phyloP scores from a whole-genome alignment of 2,797 vertebrate species.

The Acestrorhynchus altus region DNA sequence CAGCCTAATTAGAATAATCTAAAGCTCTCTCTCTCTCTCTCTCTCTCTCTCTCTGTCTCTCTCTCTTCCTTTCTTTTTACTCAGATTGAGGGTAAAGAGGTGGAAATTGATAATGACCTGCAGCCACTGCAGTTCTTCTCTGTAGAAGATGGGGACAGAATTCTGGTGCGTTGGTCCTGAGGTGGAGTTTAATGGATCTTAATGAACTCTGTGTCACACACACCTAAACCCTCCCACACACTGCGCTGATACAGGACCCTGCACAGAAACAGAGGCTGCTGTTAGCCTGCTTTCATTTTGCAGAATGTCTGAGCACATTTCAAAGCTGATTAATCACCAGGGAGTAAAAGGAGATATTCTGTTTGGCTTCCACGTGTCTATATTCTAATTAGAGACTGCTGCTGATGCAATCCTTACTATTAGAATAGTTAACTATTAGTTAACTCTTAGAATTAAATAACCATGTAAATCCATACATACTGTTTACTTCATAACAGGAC shows the following conservation, averaged over 20 bases:
- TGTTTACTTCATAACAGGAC: no score
- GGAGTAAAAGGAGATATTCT: not conserved
- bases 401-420: no score
- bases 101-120: conserved; percentile 88
- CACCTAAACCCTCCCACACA: not conserved
- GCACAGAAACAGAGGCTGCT: not conserved
- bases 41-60: no score
- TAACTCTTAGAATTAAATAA: no score
- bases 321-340: not conserved
- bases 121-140: conserved; percentile 90
- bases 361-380: not conserved
- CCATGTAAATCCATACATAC: no score
- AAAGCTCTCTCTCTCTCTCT: no score
- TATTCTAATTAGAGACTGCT: not conserved
- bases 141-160: conserved; percentile 87
- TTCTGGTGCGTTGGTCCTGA: conserved; percentile 90
- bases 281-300: not conserved
- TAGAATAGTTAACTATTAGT: no score
- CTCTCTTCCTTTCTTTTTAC: conserved; percentile 24
- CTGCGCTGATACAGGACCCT: not conserved
- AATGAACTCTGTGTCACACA: not conserved
- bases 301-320: not conserved
- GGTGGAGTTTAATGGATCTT: not conserved
- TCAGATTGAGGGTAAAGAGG: conserved; percentile 87
- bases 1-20: no score